Base-by-base conservation (phyloP, 2,888 invertebrate genomes). In the Diarsia rubi region DNA sequence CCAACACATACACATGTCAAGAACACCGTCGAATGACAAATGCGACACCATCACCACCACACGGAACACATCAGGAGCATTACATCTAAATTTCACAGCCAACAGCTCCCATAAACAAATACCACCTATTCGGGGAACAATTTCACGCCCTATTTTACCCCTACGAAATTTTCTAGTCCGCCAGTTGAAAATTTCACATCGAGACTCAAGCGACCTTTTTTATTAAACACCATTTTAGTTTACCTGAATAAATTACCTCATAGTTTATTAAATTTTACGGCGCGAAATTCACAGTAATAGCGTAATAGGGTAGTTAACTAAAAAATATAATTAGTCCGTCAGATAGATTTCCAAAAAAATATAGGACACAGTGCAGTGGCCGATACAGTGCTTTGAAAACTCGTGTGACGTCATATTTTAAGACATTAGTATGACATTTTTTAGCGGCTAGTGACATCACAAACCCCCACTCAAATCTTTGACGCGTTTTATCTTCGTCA, bases 71-170 rank as follows among this genome's bases (percentile, higher is more conserved):
- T 90, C 90, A 90, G 90, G 87, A 89, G 87, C 88, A 89, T 92
- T 91, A 92, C 91, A 91, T 91, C 92, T 91, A 92, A 94, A 94
- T 94, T 94, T 93, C 89, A 90, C 92, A 91, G 83, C 86, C 47
- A 63, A 73, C 90, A 90, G 87, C 90, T 91, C 91, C 91, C 91
- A 92, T 93, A 95, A 96, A 96, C 95, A 96, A 96, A 95, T 95
- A 93, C 92, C 88, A 90, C 90, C 94, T 91, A 93, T 95, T 94
- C 91, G 88, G 89, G 89, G 91, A 91, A 92, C 94, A 94, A 95
- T 96, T 96, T 95, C 94, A 95, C 94, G 96, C 94, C 93, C 93
- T 95, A 96, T 95, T 96, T 95, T 94, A 94, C 91, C 90, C 89
- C 89, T 90, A 92, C 92, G 91, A 93, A 93, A 94, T 93, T 95